These are phyloP conservation scores for Atethmia centrago DNA, from an alignment of 2,888 invertebrate species.

Conservation along the genomic window DNA sequence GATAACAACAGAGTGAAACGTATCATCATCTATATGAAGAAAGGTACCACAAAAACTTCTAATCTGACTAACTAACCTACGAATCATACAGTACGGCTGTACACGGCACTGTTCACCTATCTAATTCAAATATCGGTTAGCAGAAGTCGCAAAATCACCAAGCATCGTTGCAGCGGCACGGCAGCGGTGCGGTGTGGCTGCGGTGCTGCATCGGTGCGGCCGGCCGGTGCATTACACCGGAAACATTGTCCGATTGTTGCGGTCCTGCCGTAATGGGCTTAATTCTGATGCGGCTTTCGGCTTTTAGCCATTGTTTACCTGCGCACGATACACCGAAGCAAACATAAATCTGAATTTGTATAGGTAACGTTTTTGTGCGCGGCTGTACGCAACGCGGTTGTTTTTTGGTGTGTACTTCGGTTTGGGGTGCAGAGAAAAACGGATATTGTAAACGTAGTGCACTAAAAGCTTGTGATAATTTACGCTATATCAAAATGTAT, in stretches of 20 bases:
- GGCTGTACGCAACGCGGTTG: conserved; percentile 56
- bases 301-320: conserved; percentile 89
- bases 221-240: conserved; percentile 82
- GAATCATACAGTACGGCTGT: conserved; percentile 7
- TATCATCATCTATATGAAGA: not conserved
- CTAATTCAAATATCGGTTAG: conserved; percentile 58
- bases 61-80: not conserved
- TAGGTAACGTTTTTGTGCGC: conserved; percentile 59
- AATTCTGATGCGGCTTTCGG: conserved; percentile 88
- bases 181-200: conserved; percentile 33
- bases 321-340: conserved; percentile 67
- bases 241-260: conserved; percentile 82
- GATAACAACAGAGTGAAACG: not conserved
- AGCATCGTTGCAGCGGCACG: conserved; percentile 41
- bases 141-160: conserved; percentile 63
- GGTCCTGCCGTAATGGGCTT: conserved; percentile 86
- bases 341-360: conserved; percentile 67
- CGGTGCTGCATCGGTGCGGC: conserved; percentile 57
- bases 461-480: conserved; percentile 16
- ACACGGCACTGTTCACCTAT: conserved; percentile 16
- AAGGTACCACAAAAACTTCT: accelerated
- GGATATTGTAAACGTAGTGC: conserved; percentile 48
- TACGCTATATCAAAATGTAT: conserved; percentile 4
- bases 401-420: conserved; percentile 59
- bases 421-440: conserved; percentile 37